Evolutionary conservation across 2,113 vertebrate genomes (phyloP).

Genomic region (Odocoileus virginianus): DNA sequence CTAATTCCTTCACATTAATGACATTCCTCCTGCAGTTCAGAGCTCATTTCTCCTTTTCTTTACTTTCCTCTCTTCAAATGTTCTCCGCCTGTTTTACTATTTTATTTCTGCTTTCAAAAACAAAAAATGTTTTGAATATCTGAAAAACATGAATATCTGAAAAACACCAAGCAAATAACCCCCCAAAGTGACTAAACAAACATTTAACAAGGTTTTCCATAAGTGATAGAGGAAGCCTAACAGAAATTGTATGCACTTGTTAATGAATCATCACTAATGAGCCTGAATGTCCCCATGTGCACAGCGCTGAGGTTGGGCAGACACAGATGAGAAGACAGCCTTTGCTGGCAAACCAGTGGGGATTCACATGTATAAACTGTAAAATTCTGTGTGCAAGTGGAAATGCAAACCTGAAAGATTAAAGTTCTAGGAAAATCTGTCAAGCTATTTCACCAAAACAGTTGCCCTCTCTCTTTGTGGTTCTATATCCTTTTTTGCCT

Average conservation of each 20-base stretch:
- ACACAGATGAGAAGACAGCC: background rate
- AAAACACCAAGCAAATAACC: background rate
- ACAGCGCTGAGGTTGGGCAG: background rate
- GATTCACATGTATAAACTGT: background rate
- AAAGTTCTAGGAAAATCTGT: background rate
- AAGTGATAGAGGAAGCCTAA: background rate
- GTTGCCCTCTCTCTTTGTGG: background rate
- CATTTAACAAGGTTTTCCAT: background rate
- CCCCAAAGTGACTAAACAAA: background rate
- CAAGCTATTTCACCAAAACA: background rate
- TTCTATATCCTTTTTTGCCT: background rate
- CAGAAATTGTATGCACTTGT: background rate
- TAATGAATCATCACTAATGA: background rate
- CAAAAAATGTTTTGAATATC: background rate
- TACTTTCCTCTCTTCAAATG: background rate
- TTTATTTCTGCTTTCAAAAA: constrained; percentile 1
- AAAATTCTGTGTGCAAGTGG: background rate
- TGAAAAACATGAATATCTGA: background rate
- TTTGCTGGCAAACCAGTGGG: background rate
- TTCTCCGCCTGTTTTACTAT: background rate
- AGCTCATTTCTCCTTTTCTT: background rate
- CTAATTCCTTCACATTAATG: background rate
- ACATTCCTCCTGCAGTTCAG: background rate
- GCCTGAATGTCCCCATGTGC: accelerated
- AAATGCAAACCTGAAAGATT: background rate